Evolutionary conservation across 1,140 invertebrate species (phyloP).

Genomic region (Battus philenor): DNA sequence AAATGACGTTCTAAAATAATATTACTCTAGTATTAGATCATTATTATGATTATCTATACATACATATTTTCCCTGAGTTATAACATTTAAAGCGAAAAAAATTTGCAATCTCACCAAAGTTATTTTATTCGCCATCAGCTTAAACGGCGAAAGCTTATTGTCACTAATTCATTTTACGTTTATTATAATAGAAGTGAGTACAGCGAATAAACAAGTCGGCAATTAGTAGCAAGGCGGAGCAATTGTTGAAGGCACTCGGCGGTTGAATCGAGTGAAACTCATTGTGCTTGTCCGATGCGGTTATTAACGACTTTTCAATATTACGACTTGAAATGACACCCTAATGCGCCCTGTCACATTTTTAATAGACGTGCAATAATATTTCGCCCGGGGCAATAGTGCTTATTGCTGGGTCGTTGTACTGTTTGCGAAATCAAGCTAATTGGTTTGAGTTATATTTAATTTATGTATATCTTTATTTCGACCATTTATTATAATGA

Average conservation of each 20-base stretch:
- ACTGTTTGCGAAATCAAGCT: constrained; percentile 1
- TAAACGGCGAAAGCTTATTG: too few relatives aligned
- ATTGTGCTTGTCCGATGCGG: constrained; percentile 23
- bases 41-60: too few relatives aligned
- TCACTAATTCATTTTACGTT: constrained; percentile 16
- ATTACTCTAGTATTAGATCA: too few relatives aligned
- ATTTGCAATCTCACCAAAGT: too few relatives aligned
- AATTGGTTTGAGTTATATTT: too few relatives aligned
- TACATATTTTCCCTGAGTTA: too few relatives aligned
- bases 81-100: too few relatives aligned
- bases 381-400: constrained; percentile 1
- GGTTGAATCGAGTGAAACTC: constrained; percentile 25
- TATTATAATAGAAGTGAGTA: constrained; percentile 28
- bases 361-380: constrained; percentile 12
- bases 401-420: constrained; percentile 3
- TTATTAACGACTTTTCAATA: constrained; percentile 25
- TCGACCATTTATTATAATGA: too few relatives aligned
- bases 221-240: constrained; percentile 51
- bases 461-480: too few relatives aligned
- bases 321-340: constrained; percentile 26
- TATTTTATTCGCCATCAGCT: too few relatives aligned
- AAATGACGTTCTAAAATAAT: too few relatives aligned
- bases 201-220: constrained; percentile 57
- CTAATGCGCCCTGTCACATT: constrained; percentile 16
- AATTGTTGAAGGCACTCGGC: constrained; percentile 23